These are phyloP conservation scores for Bhutanitis thaidina DNA, from an alignment of 2,888 invertebrate species.

Conservation along the genomic window DNA sequence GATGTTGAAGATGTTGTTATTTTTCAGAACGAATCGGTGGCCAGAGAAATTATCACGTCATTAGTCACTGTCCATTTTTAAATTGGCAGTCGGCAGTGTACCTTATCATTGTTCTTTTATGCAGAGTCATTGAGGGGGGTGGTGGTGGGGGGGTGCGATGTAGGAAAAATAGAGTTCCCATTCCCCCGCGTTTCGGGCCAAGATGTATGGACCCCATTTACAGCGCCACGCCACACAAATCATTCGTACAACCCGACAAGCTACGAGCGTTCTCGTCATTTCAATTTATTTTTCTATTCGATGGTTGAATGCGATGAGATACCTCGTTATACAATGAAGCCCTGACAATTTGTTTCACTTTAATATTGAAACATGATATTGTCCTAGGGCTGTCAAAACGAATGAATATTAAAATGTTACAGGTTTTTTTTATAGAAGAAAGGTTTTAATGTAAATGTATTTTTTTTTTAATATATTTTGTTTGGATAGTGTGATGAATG, in stretches of 20 bases:
- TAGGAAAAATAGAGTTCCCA: conserved; percentile 38
- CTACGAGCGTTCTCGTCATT: conserved; percentile 33
- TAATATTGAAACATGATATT: neutral
- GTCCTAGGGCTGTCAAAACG: neutral
- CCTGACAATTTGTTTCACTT: conserved; percentile 6
- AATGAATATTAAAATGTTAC: conserved; percentile 1
- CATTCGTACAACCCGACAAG: conserved; percentile 36
- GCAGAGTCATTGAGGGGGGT: conserved; percentile 23
- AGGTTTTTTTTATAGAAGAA: no score
- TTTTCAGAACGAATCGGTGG: neutral
- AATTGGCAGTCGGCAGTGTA: conserved; percentile 13
- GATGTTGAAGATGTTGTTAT: no score
- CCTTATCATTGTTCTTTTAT: conserved; percentile 24
- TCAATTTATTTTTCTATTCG: conserved; percentile 33
- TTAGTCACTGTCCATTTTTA: conserved; percentile 10
- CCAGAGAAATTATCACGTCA: conserved; percentile 3
- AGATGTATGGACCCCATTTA: conserved; percentile 43
- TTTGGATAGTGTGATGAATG: no score
- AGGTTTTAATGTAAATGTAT: no score
- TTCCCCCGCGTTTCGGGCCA: conserved; percentile 22
- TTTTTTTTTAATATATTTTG: no score
- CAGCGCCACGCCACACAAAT: conserved; percentile 43
- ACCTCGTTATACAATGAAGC: conserved; percentile 14
- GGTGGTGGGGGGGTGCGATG: conserved; percentile 26
- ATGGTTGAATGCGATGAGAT: conserved; percentile 14